These are phyloP conservation scores for Megalonaias nervosa DNA, from an alignment of 1,140 invertebrate species.

Conservation along the genomic window DNA sequence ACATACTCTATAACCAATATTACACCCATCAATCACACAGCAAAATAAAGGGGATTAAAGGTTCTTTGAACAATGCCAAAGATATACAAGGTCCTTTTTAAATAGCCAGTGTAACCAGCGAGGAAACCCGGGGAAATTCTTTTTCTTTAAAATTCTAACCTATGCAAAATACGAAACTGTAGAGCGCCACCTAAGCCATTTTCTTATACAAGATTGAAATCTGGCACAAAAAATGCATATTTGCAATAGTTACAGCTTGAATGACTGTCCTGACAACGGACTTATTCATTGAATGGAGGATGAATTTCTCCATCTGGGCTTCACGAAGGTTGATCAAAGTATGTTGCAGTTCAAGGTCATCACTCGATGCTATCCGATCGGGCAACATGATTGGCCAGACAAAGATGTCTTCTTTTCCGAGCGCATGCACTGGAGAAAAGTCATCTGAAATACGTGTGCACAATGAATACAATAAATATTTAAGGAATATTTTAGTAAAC, in stretches of 20 bases:
- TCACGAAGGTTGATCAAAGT: slow-evolving; percentile 54
- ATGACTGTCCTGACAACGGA: slow-evolving; percentile 57
- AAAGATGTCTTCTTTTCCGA: slow-evolving; percentile 46
- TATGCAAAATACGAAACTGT: too few species aligned
- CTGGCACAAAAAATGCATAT: neutral
- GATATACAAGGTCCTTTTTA: too few species aligned
- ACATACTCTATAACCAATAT: too few species aligned
- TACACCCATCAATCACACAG: too few species aligned
- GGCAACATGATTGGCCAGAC: slow-evolving; percentile 61
- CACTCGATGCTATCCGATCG: slow-evolving; percentile 35
- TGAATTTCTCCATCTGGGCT: slow-evolving; percentile 54
- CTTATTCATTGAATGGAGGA: slow-evolving; percentile 61
- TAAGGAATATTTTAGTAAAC: too few species aligned
- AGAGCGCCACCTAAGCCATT: too few species aligned
- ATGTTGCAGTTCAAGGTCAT: slow-evolving; percentile 45
- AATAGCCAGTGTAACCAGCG: too few species aligned
- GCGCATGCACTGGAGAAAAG: slow-evolving; percentile 58
- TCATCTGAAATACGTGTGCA: slow-evolving; percentile 49
- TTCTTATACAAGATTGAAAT: too few species aligned
- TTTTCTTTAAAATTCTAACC: too few species aligned
- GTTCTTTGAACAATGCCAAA: too few species aligned
- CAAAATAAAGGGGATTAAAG: too few species aligned
- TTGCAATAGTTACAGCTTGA: slow-evolving; percentile 41
- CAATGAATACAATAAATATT: neutral
- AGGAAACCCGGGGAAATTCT: too few species aligned